These are phyloP conservation scores for Phyllostomus discolor DNA, from an alignment of 2,113 vertebrate species.

Conservation along the genomic window DNA sequence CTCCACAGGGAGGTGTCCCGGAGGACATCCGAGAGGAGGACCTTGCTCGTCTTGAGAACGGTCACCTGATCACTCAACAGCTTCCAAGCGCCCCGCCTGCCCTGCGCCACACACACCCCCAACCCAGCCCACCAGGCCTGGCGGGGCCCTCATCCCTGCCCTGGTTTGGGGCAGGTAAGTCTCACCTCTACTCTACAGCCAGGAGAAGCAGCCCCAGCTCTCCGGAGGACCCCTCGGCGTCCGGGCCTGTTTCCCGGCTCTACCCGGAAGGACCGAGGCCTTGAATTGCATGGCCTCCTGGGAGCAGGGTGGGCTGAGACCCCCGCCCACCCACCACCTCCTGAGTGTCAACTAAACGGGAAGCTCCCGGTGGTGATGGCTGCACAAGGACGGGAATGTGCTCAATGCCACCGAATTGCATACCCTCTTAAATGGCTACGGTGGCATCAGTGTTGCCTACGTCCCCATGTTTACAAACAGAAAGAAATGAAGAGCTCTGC, in stretches of 20 bases:
- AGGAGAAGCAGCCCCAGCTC: not conserved
- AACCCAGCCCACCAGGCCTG: not conserved
- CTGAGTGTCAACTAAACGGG: not conserved
- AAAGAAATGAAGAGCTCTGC: not conserved
- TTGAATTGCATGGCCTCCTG: not conserved
- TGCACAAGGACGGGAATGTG: rapidly evolving
- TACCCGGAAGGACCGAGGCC: not conserved
- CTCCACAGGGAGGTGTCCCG: not conserved
- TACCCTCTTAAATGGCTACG: not conserved
- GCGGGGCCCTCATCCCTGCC: rapidly evolving
- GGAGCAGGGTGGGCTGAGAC: not conserved
- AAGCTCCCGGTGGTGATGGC: rapidly evolving
- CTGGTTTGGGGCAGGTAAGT: rapidly evolving
- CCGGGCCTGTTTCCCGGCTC: not conserved
- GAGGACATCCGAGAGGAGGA: not conserved
- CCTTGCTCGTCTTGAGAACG: not conserved
- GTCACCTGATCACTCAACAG: not conserved
- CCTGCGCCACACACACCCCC: not conserved
- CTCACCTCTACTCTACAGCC: not conserved
- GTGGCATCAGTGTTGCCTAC: not conserved
- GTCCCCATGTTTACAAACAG: not conserved
- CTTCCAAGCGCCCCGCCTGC: not conserved
- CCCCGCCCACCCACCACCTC: too few species aligned
- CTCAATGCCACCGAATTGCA: not conserved
- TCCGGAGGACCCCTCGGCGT: too few species aligned